Percentiles rank a stretch among this genome's conserved stretches.
phyloP scores from a whole-genome alignment of 2,888 invertebrate species.

The Plebejus melissa region DNA sequence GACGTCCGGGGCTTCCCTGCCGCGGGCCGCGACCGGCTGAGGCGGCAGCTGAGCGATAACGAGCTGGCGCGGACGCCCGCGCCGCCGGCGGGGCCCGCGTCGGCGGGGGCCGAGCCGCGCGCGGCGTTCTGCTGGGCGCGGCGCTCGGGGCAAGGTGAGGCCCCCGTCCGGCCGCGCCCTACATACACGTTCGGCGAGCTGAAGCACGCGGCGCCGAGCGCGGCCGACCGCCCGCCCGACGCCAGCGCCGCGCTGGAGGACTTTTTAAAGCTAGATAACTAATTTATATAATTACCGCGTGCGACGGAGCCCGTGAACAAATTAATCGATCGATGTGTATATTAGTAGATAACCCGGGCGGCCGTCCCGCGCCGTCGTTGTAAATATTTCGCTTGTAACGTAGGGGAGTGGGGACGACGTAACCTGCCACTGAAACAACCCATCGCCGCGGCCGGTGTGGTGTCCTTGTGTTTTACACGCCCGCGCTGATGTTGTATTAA shows the following conservation, averaged over 20 bases:
- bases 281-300: conserved; percentile 40
- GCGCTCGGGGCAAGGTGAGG: conserved; percentile 50
- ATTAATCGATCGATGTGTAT: conserved; percentile 56
- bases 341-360: conserved; percentile 55
- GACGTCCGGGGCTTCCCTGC: conserved; percentile 59
- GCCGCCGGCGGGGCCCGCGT: conserved; percentile 69
- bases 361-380: conserved; percentile 55
- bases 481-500: not conserved
- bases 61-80: conserved; percentile 59
- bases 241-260: conserved; percentile 61
- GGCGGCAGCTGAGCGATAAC: conserved; percentile 67
- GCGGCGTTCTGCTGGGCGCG: conserved; percentile 63
- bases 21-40: conserved; percentile 63
- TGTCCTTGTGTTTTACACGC: conserved; percentile 2
- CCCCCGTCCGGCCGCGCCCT: conserved; percentile 61
- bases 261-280: conserved; percentile 65
- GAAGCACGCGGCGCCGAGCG: conserved; percentile 66
- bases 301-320: conserved; percentile 49
- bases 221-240: conserved; percentile 47
- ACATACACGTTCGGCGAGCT: conserved; percentile 71
- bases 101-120: conserved; percentile 70
- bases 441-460: conserved; percentile 51
- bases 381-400: conserved; percentile 76
- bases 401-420: conserved; percentile 52
- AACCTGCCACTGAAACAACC: conserved; percentile 74